phyloP scores from a whole-genome alignment of 2,888 invertebrate genomes.

The Meiosimyza decipiens region DNA sequence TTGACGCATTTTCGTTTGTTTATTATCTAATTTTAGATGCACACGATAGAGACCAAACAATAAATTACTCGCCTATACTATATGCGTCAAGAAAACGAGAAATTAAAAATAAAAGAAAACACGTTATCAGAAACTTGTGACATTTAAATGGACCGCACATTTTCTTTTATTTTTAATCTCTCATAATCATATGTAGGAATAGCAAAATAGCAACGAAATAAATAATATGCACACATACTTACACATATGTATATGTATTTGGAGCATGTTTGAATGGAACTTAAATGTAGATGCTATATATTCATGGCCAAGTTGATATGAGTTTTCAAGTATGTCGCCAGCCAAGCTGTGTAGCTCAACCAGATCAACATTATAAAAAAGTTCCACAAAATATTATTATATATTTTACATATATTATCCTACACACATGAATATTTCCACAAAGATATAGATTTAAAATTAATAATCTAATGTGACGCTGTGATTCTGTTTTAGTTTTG shows the following conservation, averaged over 20 bases:
- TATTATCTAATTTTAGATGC: too few relatives aligned
- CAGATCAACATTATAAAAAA: slow-evolving; percentile 17
- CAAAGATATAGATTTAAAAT: slow-evolving; percentile 5
- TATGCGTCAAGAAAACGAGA: neutral
- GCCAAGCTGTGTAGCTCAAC: neutral
- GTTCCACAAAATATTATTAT: neutral
- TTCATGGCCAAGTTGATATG: slow-evolving; percentile 1
- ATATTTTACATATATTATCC: neutral
- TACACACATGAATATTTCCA: neutral
- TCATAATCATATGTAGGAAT: too few relatives aligned
- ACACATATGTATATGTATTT: too few relatives aligned
- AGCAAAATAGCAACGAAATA: too few relatives aligned
- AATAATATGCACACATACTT: too few relatives aligned
- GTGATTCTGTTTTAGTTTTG: slow-evolving; percentile 9
- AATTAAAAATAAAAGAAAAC: neutral
- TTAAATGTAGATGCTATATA: neutral
- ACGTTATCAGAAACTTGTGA: slow-evolving; percentile 10
- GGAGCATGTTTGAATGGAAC: neutral
- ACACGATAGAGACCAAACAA: too few relatives aligned
- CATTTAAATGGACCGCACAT: slow-evolving; percentile 14
- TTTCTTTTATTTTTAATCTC: neutral
- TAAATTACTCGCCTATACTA: neutral
- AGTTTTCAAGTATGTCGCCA: neutral
- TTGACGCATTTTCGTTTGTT: too few relatives aligned
- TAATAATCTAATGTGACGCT: slow-evolving; percentile 9